These are phyloP conservation scores for Sardina pilchardus DNA, from an alignment of 2,113 vertebrate species.

Conservation along the genomic window DNA sequence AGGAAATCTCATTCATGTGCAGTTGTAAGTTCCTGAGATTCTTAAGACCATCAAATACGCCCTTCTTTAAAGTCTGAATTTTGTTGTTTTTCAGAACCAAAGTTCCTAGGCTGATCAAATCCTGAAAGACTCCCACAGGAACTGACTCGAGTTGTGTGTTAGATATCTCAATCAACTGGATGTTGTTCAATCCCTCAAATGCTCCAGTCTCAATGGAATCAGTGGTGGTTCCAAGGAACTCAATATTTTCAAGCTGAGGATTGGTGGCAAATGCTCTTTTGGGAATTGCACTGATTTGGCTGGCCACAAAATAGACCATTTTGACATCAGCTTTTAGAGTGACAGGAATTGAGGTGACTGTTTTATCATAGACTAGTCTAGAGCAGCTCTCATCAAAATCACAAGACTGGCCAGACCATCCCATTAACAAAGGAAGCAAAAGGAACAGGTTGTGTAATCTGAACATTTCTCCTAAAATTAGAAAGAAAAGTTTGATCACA, in stretches of 20 bases:
- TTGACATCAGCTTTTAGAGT: constrained; percentile 53
- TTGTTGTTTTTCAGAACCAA: constrained; percentile 70
- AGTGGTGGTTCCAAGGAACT: constrained; percentile 67
- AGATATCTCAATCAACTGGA: constrained; percentile 69
- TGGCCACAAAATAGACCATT: constrained; percentile 71
- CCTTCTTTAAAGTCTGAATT: constrained; percentile 62
- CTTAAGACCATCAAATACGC: constrained; percentile 70
- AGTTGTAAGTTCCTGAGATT: constrained; percentile 63
- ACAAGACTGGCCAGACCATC: constrained; percentile 33
- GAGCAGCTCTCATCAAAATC: constrained; percentile 19
- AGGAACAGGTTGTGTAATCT: constrained; percentile 29
- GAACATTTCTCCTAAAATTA: constrained; percentile 56
- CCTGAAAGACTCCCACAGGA: constrained; percentile 67
- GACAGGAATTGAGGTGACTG: constrained; percentile 65
- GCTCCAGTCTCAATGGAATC: constrained; percentile 69
- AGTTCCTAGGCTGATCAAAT: constrained; percentile 62
- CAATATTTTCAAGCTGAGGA: constrained; percentile 65
- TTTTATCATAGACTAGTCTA: constrained; percentile 57
- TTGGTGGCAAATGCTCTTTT: constrained; percentile 68
- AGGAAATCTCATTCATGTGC: constrained; percentile 67
- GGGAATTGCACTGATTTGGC: constrained; percentile 64
- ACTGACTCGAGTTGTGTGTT: constrained; percentile 58
- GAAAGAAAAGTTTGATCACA: constrained; percentile 30
- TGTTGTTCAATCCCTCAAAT: constrained; percentile 71
- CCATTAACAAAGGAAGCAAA: constrained; percentile 44